These are phyloP conservation scores for Altica lythri DNA, from an alignment of 2,888 invertebrate genomes.

Conservation along the genomic window DNA sequence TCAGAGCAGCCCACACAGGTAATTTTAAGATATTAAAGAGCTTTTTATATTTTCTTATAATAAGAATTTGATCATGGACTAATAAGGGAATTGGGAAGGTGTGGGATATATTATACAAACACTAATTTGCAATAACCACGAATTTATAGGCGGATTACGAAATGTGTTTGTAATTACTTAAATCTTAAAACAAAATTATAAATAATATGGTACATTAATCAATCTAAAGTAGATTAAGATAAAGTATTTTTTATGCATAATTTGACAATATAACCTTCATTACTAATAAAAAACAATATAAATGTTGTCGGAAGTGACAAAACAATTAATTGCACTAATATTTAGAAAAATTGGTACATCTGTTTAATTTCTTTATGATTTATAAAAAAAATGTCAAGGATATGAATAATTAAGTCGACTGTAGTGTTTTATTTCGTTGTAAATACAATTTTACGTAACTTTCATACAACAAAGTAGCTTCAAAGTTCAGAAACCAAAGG, in stretches of 20 bases:
- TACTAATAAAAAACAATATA: conserved; percentile 4
- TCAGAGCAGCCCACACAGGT: too few species aligned
- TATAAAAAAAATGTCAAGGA: neutral
- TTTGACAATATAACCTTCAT: conserved; percentile 5
- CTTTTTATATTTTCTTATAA: neutral
- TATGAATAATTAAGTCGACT: neutral
- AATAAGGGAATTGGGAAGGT: conserved; percentile 17
- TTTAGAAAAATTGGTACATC: conserved; percentile 8
- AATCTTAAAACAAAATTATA: conserved; percentile 3
- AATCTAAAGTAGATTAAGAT: conserved; percentile 1
- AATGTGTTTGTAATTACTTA: neutral
- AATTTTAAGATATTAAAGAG: too few species aligned
- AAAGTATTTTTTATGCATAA: conserved; percentile 3
- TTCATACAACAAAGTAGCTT: conserved; percentile 7
- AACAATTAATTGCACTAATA: neutral
- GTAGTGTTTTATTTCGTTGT: neutral
- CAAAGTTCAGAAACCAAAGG: neutral
- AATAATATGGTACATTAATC: conserved; percentile 5
- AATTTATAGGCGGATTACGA: conserved; percentile 7
- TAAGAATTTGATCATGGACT: conserved; percentile 7
- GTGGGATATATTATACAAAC: conserved; percentile 9
- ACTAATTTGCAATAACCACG: neutral
- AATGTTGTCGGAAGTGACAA: neutral
- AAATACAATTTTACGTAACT: neutral
- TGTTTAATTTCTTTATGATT: conserved; percentile 12